Percentiles rank a stretch among this genome's conserved stretches.
These are phyloP conservation scores for Pipa parva DNA, from an alignment of 2,113 vertebrate species.

Conservation along the genomic window DNA sequence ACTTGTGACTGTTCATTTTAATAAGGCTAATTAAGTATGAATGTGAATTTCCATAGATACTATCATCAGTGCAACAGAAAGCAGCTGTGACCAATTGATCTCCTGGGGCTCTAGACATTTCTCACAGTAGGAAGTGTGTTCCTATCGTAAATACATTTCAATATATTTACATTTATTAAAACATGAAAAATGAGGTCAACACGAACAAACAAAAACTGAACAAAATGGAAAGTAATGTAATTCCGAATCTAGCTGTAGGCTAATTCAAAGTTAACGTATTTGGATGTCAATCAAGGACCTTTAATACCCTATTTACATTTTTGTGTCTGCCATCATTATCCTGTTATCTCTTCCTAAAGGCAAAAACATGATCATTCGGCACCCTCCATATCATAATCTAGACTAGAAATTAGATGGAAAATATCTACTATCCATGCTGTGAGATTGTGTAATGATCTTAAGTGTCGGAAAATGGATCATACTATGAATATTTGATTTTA, in stretches of 20 bases:
- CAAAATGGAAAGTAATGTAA: neutral
- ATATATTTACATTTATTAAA: constrained; percentile 40
- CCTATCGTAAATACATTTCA: constrained; percentile 23
- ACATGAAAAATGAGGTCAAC: constrained; percentile 25
- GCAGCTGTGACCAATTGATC: constrained; percentile 41
- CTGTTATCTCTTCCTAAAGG: neutral
- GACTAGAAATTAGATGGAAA: neutral
- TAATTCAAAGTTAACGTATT: constrained; percentile 8
- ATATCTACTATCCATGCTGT: neutral
- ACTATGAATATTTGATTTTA: neutral
- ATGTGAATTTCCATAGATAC: constrained; percentile 18
- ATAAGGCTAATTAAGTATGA: constrained; percentile 37
- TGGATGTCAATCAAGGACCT: constrained; percentile 17
- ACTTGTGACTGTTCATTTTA: constrained; percentile 34
- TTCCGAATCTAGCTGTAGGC: constrained; percentile 7
- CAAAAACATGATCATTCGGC: neutral
- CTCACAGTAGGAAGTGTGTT: constrained; percentile 20
- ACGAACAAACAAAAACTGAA: constrained; percentile 9
- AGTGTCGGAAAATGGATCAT: neutral
- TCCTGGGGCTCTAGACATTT: constrained; percentile 30
- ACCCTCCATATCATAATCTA: neutral
- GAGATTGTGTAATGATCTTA: neutral
- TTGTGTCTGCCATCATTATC: neutral
- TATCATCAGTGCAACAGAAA: constrained; percentile 26
- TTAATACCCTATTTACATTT: neutral